Evolutionary conservation across 2,888 invertebrate genomes (phyloP).

Genomic region (Epinotia bilunana): DNA sequence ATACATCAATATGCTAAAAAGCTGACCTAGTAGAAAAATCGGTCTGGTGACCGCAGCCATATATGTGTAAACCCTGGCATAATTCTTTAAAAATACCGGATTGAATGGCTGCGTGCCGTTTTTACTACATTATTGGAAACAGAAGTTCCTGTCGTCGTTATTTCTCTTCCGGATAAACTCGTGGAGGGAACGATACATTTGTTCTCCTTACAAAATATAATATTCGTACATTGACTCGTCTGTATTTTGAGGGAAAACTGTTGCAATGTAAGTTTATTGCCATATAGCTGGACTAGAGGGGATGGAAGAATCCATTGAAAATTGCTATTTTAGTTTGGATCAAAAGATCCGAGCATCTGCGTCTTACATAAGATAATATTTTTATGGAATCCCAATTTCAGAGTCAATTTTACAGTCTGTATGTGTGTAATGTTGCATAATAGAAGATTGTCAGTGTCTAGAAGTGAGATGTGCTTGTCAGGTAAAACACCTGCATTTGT

Average conservation of each 20-base stretch:
- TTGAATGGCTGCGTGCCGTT: too few species aligned
- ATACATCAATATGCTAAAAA: too few species aligned
- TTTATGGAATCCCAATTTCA: background rate
- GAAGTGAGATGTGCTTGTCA: background rate
- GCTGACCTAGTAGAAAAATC: too few species aligned
- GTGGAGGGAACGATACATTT: background rate
- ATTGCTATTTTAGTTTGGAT: constrained; percentile 22
- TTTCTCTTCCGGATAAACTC: background rate
- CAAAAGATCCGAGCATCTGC: background rate
- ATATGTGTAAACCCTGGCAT: too few species aligned
- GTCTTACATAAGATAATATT: background rate
- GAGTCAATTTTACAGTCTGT: too few species aligned
- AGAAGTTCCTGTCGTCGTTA: too few species aligned
- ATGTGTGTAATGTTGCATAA: background rate
- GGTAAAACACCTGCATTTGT: background rate
- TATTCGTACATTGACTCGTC: background rate
- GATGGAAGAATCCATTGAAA: constrained; percentile 15
- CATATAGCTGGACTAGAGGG: background rate
- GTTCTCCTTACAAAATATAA: background rate
- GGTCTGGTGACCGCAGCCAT: too few species aligned
- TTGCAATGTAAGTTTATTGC: background rate
- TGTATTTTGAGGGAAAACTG: background rate
- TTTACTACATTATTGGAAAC: background rate
- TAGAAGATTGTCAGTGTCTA: background rate
- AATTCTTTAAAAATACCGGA: too few species aligned